These are phyloP conservation scores for Leptinotarsa tumamoca DNA, from an alignment of 2,888 invertebrate species.

Conservation along the genomic window DNA sequence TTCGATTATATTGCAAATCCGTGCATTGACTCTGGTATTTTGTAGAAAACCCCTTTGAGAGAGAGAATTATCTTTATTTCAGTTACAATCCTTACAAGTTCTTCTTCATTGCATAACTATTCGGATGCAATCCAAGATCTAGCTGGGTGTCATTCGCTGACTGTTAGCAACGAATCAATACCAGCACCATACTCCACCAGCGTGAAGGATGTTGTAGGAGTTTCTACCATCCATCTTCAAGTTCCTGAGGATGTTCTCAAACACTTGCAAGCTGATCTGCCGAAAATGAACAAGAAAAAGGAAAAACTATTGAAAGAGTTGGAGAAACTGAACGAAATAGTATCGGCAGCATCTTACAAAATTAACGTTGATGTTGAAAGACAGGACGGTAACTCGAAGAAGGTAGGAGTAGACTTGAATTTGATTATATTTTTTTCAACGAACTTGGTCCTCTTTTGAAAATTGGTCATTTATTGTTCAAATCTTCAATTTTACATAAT, in stretches of 20 bases:
- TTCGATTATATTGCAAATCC: no score
- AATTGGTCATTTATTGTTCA: no score
- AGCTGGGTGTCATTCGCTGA: slow-evolving; percentile 52
- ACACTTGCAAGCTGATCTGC: slow-evolving; percentile 55
- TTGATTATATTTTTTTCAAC: no score
- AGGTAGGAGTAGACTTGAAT: slow-evolving; percentile 50
- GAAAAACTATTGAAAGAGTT: slow-evolving; percentile 61
- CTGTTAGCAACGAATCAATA: slow-evolving; percentile 26
- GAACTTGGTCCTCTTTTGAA: no score
- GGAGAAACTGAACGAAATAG: slow-evolving; percentile 59
- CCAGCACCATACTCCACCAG: slow-evolving; percentile 24
- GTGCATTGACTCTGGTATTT: neutral
- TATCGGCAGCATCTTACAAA: slow-evolving; percentile 56
- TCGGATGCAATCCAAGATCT: slow-evolving; percentile 56
- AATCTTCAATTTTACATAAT: no score
- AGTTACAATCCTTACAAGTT: slow-evolving; percentile 32
- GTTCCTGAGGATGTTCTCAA: slow-evolving; percentile 58
- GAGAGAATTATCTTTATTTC: slow-evolving; percentile 22
- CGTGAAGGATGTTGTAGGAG: slow-evolving; percentile 55
- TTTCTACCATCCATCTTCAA: slow-evolving; percentile 55
- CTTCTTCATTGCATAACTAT: slow-evolving; percentile 22
- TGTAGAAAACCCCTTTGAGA: neutral
- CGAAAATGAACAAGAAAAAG: slow-evolving; percentile 59
- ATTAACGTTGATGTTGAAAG: slow-evolving; percentile 55
- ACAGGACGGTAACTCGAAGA: slow-evolving; percentile 59